Conservation (phyloP, 2,113 vertebrate species). For the Muntiacus muntjak region DNA sequence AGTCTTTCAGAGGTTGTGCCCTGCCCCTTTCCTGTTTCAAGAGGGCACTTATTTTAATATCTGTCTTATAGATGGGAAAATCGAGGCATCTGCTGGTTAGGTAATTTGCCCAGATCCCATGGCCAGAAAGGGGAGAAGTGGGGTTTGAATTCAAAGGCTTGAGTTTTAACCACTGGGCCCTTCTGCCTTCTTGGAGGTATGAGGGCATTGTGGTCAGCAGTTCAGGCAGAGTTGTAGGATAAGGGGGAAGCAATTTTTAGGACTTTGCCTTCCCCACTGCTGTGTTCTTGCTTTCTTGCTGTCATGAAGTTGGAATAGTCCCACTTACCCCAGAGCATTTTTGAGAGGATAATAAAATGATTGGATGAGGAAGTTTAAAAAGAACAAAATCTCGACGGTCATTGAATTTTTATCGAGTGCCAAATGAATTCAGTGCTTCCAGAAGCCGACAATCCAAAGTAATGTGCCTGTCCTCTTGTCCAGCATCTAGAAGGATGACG, state of each 20-base stretch:
- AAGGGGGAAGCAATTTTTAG: background rate
- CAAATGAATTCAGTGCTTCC: background rate
- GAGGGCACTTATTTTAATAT: background rate
- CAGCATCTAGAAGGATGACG: background rate
- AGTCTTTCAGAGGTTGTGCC: background rate
- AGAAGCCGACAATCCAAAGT: background rate
- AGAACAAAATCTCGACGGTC: background rate
- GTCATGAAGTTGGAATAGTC: background rate
- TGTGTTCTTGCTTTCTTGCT: background rate
- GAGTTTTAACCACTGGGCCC: background rate
- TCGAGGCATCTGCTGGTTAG: background rate
- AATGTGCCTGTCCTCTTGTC: background rate
- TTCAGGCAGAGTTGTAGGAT: no score
- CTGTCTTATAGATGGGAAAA: background rate
- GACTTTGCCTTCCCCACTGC: background rate
- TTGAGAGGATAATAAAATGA: background rate
- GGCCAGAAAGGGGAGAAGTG: background rate
- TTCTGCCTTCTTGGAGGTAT: background rate
- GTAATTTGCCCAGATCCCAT: background rate
- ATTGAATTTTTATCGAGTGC: background rate
- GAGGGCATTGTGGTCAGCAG: background rate
- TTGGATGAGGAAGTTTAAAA: background rate
- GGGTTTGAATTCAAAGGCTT: background rate
- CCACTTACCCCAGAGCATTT: background rate
- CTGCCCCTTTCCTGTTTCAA: background rate